Base-by-base conservation (phyloP, 2,888 invertebrate genomes). In the Lepidocyrtoides sp. region DNA sequence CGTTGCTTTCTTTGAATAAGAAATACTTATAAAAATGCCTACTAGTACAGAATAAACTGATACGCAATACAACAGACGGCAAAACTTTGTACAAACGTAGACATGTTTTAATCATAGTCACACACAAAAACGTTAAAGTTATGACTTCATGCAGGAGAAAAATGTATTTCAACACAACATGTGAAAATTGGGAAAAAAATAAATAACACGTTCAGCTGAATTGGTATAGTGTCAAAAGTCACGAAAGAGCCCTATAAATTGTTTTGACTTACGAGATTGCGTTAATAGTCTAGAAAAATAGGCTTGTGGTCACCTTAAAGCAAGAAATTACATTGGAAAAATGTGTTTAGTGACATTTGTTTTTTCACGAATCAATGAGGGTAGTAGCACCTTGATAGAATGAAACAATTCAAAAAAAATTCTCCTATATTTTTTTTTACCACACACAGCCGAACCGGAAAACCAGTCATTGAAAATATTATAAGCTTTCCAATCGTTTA, bases 191-290 rank as follows among this genome's bases (percentile, higher is more conserved):
- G 0, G 20, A 57, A 20, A 57, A 48, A 48, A 14, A 48, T 2
- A 41, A 75, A 69, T 36, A 36, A 7, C 36, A 12, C 20, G 20
- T 82, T 72, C 72, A 32, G 12, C 17, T 5, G 29, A 1, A 20
- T 23, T 54, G 29, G 17, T 23, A 29, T 82, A 87, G 91, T 87
- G 91, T 87, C 86, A 87, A 83, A 87, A 91, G 86, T 91, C 91
- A 91, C 87, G 87, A 87, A 51, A 82, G 0, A 79, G 10, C 36
- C 83, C 48, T 83, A 63, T 84, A 83, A 82, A 81, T 88, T 72
- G 51, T 89, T 82, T 82, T 32, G 82, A 54, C 82, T 60, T 69
- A 89, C 57, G 66, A 26, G 10, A 2, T 26, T n/a, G 7, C 20
- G 20, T 57, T 20, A 57, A 57, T 57, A 17, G 57, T 2, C 1